Percentiles rank a stretch among this genome's conserved stretches.
phyloP scores from a whole-genome alignment of 2,113 vertebrate species.

The Callospermophilus lateralis region DNA sequence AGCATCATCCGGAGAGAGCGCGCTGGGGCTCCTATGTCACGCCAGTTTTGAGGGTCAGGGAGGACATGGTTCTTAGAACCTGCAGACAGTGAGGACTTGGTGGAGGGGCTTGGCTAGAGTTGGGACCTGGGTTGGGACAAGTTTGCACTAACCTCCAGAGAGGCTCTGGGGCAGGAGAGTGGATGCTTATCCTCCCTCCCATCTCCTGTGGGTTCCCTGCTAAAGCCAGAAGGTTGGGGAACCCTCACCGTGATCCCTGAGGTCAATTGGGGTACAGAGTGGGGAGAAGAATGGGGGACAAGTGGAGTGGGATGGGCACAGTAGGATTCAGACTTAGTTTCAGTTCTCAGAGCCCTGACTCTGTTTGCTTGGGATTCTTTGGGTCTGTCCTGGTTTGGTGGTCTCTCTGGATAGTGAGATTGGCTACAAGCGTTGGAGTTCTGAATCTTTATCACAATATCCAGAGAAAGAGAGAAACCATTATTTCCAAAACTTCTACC shows the following conservation, averaged over 20 bases:
- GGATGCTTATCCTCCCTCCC: too few relatives aligned
- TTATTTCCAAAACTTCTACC: neutral
- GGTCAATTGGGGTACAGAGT: neutral
- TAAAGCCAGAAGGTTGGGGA: neutral
- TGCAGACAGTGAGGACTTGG: neutral
- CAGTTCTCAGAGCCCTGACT: accelerated
- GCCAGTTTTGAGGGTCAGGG: neutral
- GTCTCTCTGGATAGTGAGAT: neutral
- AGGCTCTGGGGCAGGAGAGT: neutral
- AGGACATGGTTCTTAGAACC: neutral
- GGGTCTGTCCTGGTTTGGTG: neutral
- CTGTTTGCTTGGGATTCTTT: neutral
- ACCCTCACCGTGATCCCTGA: neutral
- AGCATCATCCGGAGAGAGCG: accelerated
- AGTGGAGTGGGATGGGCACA: too few relatives aligned
- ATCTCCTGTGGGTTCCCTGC: neutral
- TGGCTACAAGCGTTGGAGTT: accelerated
- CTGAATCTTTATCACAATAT: neutral
- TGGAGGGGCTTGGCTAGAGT: neutral
- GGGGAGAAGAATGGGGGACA: neutral
- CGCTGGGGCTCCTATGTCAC: neutral
- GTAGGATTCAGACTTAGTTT: neutral
- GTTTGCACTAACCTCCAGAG: neutral
- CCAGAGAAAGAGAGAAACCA: neutral
- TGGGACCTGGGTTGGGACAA: neutral